Conservation (phyloP, 2,888 invertebrate genomes). For the Sesia apiformis region DNA sequence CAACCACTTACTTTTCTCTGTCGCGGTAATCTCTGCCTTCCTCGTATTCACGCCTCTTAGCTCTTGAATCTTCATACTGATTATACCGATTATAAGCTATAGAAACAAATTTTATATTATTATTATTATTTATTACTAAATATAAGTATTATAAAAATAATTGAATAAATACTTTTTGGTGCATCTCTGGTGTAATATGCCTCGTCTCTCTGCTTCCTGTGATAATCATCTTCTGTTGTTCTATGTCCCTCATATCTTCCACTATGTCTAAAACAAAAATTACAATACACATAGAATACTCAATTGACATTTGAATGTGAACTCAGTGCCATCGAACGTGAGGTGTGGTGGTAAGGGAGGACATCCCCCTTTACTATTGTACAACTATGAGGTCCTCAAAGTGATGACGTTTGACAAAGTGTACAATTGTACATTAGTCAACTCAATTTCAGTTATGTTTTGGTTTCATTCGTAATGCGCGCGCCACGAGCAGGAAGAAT, state of each 20-base stretch:
- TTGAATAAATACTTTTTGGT: constrained; percentile 8
- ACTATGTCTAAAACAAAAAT: constrained; percentile 21
- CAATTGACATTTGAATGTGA: too few relatives aligned
- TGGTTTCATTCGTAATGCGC: too few relatives aligned
- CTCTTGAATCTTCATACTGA: constrained; percentile 47
- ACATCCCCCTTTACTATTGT: too few relatives aligned
- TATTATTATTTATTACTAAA: not conserved
- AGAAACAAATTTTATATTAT: constrained; percentile 4
- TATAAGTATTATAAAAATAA: too few relatives aligned
- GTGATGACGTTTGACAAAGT: too few relatives aligned
- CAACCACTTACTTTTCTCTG: constrained; percentile 12
- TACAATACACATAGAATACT: not conserved
- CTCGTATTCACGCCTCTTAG: constrained; percentile 40
- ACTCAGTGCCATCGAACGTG: too few relatives aligned
- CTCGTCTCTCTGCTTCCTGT: constrained; percentile 43
- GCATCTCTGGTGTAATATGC: constrained; percentile 41
- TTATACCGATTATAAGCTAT: constrained; percentile 47
- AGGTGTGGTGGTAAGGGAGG: too few relatives aligned
- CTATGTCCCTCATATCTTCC: constrained; percentile 40
- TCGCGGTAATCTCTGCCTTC: constrained; percentile 43
- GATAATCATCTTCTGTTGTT: constrained; percentile 35
- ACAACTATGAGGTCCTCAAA: too few relatives aligned
- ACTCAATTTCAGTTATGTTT: too few relatives aligned
- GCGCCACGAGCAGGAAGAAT: too few relatives aligned
- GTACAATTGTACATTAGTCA: too few relatives aligned